Conservation (phyloP, 1,140 invertebrate species). For the Arion vulgaris region DNA sequence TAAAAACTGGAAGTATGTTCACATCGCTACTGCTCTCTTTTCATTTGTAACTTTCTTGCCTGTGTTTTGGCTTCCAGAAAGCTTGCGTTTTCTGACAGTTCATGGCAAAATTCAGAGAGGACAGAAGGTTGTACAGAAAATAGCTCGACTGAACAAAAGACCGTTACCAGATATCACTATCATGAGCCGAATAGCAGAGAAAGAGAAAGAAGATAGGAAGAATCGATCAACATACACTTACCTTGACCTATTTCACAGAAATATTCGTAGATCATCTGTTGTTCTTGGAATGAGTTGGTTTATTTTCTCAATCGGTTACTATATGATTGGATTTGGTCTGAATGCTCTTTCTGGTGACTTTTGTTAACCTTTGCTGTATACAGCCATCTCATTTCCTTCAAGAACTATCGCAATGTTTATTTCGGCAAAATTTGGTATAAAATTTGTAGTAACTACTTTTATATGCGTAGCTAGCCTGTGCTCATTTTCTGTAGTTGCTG, state of each 20-base stretch:
- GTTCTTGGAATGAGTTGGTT: background rate
- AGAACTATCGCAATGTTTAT: background rate
- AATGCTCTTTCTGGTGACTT: background rate
- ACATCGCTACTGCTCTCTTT: too few relatives aligned
- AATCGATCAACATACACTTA: background rate
- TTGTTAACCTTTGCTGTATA: background rate
- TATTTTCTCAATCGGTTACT: background rate
- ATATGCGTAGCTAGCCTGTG: background rate
- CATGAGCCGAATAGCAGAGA: too few relatives aligned
- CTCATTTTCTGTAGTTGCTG: background rate
- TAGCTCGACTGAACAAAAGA: too few relatives aligned
- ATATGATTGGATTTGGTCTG: conserved; percentile 1
- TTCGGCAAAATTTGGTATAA: background rate
- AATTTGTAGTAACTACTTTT: background rate
- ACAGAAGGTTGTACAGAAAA: too few relatives aligned
- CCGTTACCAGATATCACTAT: too few relatives aligned
- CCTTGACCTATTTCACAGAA: background rate
- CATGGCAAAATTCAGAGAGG: too few relatives aligned
- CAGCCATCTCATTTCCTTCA: background rate
- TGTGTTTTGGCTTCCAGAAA: too few relatives aligned
- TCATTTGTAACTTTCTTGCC: too few relatives aligned
- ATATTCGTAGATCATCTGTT: background rate
- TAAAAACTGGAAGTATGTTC: too few relatives aligned
- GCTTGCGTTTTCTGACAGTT: too few relatives aligned
- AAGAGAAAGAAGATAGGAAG: background rate